phyloP scores from a whole-genome alignment of 2,888 invertebrate genomes.

The Pristionchus arcanus region DNA sequence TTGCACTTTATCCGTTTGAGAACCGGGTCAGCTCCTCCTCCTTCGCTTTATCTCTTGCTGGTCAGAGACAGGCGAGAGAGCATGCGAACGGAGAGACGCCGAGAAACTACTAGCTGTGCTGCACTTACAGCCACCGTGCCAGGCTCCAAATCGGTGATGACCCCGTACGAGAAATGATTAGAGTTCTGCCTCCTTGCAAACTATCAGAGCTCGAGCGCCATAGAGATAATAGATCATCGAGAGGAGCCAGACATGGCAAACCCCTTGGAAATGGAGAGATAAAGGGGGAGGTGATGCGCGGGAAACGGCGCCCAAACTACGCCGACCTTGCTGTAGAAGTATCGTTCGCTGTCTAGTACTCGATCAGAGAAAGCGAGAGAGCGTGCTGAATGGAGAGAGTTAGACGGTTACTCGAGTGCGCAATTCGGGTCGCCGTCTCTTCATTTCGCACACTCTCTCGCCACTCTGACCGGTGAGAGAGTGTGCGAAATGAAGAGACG shows the following conservation, averaged over 20 bases:
- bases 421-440: no score
- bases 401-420: background rate
- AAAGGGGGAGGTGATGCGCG: background rate
- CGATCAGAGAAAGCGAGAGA: background rate
- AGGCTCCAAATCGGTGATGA: slow-evolving; percentile 26
- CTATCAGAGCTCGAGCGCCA: background rate
- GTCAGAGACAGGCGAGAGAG: no score
- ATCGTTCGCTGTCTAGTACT: background rate
- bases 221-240: background rate
- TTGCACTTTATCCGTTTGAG: no score
- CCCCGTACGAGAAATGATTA: slow-evolving; percentile 4
- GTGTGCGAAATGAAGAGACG: background rate
- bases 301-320: background rate
- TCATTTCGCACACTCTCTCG: no score
- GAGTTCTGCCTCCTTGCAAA: background rate
- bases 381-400: background rate
- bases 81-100: no score
- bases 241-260: background rate
- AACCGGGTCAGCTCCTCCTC: no score
- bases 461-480: no score
- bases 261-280: background rate
- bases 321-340: background rate
- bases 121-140: slow-evolving; percentile 5
- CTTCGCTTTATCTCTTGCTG: no score
- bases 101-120: background rate